Evolutionary conservation across 1,140 invertebrate genomes (phyloP).

Genomic region (Dendroctonus valens): DNA sequence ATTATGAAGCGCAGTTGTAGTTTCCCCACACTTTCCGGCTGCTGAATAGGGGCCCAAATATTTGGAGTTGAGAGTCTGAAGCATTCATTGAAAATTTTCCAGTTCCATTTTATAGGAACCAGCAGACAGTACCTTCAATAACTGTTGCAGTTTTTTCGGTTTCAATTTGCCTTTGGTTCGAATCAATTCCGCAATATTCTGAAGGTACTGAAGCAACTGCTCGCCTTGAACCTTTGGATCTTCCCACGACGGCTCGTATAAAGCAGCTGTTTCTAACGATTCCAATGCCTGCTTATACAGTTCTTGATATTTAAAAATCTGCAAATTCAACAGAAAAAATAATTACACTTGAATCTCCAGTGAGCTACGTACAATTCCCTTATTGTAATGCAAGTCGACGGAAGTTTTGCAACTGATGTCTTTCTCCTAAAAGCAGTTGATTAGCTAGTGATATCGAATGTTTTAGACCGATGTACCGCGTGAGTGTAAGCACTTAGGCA

Average conservation of each 20-base stretch:
- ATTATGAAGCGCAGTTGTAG: conserved; percentile 53
- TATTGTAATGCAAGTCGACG: conserved; percentile 83
- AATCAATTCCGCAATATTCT: conserved; percentile 63
- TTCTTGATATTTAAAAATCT: conserved; percentile 82
- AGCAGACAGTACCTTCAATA: conserved; percentile 57
- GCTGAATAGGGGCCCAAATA: conserved; percentile 61
- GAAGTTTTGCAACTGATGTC: conserved; percentile 71
- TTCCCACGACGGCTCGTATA: conserved; percentile 74
- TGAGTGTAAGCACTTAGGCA: conserved; percentile 80
- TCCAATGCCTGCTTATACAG: conserved; percentile 68
- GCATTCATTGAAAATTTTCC: conserved; percentile 13
- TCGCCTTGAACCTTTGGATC: conserved; percentile 61
- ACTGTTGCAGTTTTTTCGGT: conserved; percentile 64
- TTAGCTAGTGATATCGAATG: conserved; percentile 16
- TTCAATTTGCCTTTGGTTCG: conserved; percentile 73
- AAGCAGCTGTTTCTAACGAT: conserved; percentile 64
- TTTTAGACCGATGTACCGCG: conserved; percentile 60
- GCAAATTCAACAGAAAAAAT: conserved; percentile 37
- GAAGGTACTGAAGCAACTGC: conserved; percentile 67
- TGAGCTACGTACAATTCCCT: conserved; percentile 68
- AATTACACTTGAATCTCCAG: background rate
- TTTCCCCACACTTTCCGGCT: conserved; percentile 47
- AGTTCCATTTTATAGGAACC: conserved; percentile 8
- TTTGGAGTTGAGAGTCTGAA: conserved; percentile 57
- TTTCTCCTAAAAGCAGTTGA: conserved; percentile 61